Base-by-base conservation (phyloP, 2,888 invertebrate genomes). In the Danaus chrysippus region DNA sequence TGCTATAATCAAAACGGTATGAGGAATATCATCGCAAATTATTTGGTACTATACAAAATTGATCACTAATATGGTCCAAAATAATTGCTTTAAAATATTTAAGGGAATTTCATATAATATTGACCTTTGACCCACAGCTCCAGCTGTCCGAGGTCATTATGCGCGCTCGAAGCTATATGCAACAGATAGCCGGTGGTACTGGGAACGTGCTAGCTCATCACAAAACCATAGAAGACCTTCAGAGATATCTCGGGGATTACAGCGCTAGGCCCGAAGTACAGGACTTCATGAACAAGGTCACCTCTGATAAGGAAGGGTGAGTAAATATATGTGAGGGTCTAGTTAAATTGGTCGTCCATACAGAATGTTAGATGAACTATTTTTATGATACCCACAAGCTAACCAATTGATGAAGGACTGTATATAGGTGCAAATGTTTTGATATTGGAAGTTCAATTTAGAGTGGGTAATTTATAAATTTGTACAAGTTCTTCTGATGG, bases 81-180 rank as follows among this genome's bases (percentile, higher is more conserved):
- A 34, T 5, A 34, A 34, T 34, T 3, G 23, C 23, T 23, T 23
- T 23, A 23, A 3, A 5, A 23, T 3, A 23, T 1, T 23, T 1
- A 23, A 34, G 8, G 23, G 6, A 5, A 34, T 34, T 34, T 34
- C 23, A 34, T 13, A 12, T 13, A n/a, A 46, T 11, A 0, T 0
- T 13, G 5, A 15, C 13, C 9, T 13, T 5, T 15, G 5, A 9
- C 10, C 8, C 91, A 56, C 88, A 99, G 98, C 93, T 99, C 70
- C 98, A 99, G 93, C 91, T 99, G 70, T 99, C 98, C 9, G 99
- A 99, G 91, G 99, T 99, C 74, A 97, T 99, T 73, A 97, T 97
- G 93, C 94, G 97, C 75, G 96, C 98, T 49, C 95, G 98, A 75
- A 95, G 95, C 86, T 98, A 98, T 88, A 98, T 98, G 94, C 94